phyloP scores from a whole-genome alignment of 2,113 vertebrate species.

The Telmatochromis sp. region DNA sequence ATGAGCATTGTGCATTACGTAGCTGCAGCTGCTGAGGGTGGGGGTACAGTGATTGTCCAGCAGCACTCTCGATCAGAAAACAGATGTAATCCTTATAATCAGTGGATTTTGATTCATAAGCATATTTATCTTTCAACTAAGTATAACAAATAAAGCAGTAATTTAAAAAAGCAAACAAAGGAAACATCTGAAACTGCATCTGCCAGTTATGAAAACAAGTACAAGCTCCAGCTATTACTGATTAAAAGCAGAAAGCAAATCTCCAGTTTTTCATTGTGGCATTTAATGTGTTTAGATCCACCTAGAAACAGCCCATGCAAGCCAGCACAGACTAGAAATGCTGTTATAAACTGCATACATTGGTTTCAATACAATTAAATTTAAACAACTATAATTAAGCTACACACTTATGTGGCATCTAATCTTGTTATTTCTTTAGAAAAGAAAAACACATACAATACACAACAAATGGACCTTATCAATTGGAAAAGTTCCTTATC shows the following conservation, averaged over 20 bases:
- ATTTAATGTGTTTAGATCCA: background rate
- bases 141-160: background rate
- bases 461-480: background rate
- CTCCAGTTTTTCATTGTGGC: background rate
- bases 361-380: background rate
- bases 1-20: background rate
- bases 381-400: background rate
- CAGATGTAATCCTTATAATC: constrained; percentile 32
- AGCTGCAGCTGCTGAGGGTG: constrained; percentile 33
- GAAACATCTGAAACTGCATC: background rate
- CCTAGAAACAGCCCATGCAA: background rate
- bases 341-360: background rate
- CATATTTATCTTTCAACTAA: constrained; percentile 10
- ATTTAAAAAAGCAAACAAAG: constrained; percentile 2
- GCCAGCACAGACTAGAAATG: background rate
- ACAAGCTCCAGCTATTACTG: background rate
- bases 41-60: constrained; percentile 16
- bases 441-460: background rate
- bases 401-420: background rate
- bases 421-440: background rate
- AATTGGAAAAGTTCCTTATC: background rate
- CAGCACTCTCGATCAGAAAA: constrained; percentile 3
- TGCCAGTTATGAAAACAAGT: background rate
- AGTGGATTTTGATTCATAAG: constrained; percentile 20
- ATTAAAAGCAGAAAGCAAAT: background rate